Base-by-base conservation (phyloP, 2,888 invertebrate species). In the Ichneumoninae sp. region DNA sequence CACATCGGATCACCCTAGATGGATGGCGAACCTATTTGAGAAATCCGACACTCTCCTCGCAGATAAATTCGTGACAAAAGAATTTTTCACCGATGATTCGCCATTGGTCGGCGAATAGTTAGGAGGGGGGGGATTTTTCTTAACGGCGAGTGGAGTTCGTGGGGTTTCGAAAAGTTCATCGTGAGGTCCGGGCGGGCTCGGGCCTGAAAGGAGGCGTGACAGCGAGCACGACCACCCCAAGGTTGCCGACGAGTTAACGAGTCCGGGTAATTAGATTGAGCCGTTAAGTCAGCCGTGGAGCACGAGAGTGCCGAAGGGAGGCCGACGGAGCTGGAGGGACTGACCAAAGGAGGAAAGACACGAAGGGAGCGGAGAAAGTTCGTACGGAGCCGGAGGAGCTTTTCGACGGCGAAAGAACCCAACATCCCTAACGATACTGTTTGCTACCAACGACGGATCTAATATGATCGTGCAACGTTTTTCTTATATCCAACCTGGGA, bases 201-300 rank as follows among this genome's bases (percentile, higher is more conserved):
- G 54, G 50, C 78, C 33, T 19, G 75, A 44, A 69, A 65, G 36
- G 16, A 54, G 54, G 22, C 50, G 60, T 47, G 26, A 70, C 74
- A 4, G 57, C 60, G 70, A 65, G 69, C 75, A 57, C 69, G 57
- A 70, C 40, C 52, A 33, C 69, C 36, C 65, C 72, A 72, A 22
- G 70, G 65, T 65, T 84, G 71, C 52, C 74, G 72, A 76, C 65
- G 52, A 77, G 80, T 70, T 81, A 86, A 83, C 83, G 83, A 79
- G 76, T 60, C 78, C 26, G 54, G 60, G 79, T 86, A 83, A 86
- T 86, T 86, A 83, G 78, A 83, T 83, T 77, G 70, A 83, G 81
- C 72, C 70, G 74, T 85, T 83, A 75, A 83, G 79, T 77, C 70
- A 50, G 66, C 60, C 54, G 52, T 50, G 65, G 69, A 75, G 50